Evolutionary conservation across 2,797 vertebrate species (phyloP).

Genomic region (Mus minutoides): DNA sequence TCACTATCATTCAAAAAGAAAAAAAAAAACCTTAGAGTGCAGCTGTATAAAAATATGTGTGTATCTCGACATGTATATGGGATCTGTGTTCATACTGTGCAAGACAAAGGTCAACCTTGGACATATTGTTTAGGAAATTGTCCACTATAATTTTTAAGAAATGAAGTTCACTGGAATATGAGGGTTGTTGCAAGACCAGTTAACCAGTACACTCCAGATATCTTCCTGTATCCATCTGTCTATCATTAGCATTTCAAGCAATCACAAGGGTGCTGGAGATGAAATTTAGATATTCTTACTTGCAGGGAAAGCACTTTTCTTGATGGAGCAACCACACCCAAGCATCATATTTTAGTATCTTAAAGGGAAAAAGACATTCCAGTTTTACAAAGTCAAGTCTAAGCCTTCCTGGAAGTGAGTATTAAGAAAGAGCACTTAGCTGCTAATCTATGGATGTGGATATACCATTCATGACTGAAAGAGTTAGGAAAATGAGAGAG

Average conservation of each 20-base stretch:
- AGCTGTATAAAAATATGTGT: background rate
- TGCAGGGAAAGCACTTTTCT: background rate
- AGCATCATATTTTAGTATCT: background rate
- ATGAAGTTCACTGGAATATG: background rate
- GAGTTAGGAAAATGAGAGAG: background rate
- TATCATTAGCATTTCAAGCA: background rate
- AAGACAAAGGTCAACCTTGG: background rate
- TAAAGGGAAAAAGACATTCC: background rate
- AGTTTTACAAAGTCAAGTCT: constrained; percentile 1
- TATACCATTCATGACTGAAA: background rate
- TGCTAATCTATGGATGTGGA: no score
- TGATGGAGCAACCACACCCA: background rate
- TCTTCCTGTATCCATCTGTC: background rate
- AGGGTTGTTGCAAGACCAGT: background rate
- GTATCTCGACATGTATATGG: background rate
- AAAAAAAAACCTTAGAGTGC: background rate
- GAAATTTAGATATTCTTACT: background rate
- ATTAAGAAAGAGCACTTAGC: background rate
- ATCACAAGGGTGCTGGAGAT: background rate
- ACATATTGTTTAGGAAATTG: background rate
- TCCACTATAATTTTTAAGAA: background rate
- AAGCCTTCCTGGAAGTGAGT: background rate
- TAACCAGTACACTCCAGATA: background rate
- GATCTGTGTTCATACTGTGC: background rate
- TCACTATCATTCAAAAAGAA: background rate